Percentiles rank a stretch among this genome's conserved stretches.
Conservation (phyloP, 1,140 invertebrate genomes). For the Brachystomella parvula region DNA sequence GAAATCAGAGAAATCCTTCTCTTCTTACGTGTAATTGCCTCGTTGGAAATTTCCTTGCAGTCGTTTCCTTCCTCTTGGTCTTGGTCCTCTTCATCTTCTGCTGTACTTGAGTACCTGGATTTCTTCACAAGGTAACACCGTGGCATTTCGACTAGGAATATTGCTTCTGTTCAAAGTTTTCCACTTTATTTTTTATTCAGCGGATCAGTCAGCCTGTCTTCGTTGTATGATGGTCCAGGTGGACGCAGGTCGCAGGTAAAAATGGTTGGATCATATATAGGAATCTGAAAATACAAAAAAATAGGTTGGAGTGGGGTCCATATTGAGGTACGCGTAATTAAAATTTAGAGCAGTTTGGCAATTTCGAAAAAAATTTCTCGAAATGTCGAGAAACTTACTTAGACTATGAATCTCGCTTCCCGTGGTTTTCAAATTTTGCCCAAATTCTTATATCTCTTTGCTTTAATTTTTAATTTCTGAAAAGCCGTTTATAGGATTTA, state of each 20-base stretch:
- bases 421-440: no score
- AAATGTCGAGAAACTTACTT: no score
- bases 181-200: background rate
- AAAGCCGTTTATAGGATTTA: no score
- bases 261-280: background rate
- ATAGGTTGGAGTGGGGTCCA: no score
- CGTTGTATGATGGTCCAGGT: background rate
- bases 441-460: no score
- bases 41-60: no score
- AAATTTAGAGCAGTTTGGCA: background rate
- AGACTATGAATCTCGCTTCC: no score
- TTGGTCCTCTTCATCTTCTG: background rate
- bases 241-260: background rate
- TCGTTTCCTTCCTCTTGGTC: background rate
- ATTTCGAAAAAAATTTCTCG: no score
- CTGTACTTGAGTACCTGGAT: background rate
- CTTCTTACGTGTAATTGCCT: no score
- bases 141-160: slow-evolving; percentile 22
- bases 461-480: no score
- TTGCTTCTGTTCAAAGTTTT: background rate
- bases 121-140: slow-evolving; percentile 36
- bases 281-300: background rate
- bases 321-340: no score
- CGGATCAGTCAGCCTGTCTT: background rate
- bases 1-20: no score